A percentile compares a stretch with the other conserved stretches of the same genome.
phyloP scores from a whole-genome alignment of 2,797 vertebrate genomes.

The Macrochelys suwanniensis region DNA sequence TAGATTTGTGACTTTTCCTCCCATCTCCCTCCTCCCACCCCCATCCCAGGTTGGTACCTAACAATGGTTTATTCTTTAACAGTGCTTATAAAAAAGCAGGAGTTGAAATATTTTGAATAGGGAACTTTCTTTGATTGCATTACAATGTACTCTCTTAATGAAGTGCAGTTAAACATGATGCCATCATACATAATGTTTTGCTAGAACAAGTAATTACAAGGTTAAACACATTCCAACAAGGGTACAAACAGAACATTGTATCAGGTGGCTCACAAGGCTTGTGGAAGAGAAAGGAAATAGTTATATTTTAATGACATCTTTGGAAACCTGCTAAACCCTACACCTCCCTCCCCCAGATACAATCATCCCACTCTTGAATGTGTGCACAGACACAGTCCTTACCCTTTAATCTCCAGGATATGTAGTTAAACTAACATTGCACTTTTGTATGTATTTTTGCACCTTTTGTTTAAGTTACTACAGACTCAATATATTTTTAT shows the following conservation, averaged over 20 bases:
- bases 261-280: conserved; percentile 15
- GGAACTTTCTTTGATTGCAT: not conserved
- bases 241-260: not conserved
- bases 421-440: not conserved
- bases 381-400: not conserved
- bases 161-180: fast-evolving
- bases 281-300: conserved; percentile 14
- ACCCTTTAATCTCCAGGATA: conserved; percentile 41
- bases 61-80: not conserved
- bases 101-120: not conserved
- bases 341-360: not conserved
- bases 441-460: not conserved
- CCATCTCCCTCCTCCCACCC: not conserved
- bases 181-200: fast-evolving
- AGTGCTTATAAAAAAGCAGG: not conserved
- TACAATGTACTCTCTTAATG: fast-evolving
- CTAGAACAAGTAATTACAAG: not conserved
- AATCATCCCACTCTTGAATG: not conserved
- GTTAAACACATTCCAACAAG: not conserved
- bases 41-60: not conserved
- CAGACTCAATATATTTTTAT: conserved; percentile 28
- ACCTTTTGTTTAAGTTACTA: not conserved
- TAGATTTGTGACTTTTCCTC: not conserved
- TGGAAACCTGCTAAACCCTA: conserved; percentile 26
- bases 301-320: not conserved